Evolutionary conservation across 2,888 invertebrate species (phyloP).

Genomic region (Callimorpha dominula): DNA sequence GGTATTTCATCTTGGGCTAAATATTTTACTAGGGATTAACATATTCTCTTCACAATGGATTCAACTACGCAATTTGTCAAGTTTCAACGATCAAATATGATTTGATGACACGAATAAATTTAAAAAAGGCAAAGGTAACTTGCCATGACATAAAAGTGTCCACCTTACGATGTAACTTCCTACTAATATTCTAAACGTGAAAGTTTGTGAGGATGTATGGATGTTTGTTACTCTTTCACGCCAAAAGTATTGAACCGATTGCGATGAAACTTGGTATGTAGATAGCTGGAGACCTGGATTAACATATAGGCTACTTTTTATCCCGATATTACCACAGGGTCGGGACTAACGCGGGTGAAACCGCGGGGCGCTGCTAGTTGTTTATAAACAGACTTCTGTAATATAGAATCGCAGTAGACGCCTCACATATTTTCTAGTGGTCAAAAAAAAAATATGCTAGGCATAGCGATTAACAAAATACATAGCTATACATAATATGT

Average conservation of each 20-base stretch:
- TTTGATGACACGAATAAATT: not conserved
- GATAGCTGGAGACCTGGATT: too few species aligned
- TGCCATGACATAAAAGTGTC: too few species aligned
- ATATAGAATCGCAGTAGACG: not conserved
- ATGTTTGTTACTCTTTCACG: too few species aligned
- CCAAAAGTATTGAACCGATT: too few species aligned
- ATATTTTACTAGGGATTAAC: not conserved
- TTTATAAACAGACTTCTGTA: not conserved
- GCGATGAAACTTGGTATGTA: too few species aligned
- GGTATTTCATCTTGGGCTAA: not conserved
- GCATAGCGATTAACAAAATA: not conserved
- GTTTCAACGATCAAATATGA: not conserved
- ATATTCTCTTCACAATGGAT: not conserved
- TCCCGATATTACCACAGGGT: too few species aligned
- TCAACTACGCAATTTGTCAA: not conserved
- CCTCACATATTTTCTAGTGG: not conserved
- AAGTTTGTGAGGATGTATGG: too few species aligned
- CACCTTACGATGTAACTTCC: too few species aligned
- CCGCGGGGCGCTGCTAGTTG: too few species aligned
- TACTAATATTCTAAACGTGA: too few species aligned
- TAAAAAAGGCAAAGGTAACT: not conserved
- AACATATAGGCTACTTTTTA: too few species aligned
- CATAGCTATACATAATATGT: not conserved
- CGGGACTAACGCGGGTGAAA: too few species aligned
- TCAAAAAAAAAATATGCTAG: not conserved